Evolutionary conservation across 2,797 vertebrate genomes (phyloP).

Genomic region (Takifugu ocellatus): DNA sequence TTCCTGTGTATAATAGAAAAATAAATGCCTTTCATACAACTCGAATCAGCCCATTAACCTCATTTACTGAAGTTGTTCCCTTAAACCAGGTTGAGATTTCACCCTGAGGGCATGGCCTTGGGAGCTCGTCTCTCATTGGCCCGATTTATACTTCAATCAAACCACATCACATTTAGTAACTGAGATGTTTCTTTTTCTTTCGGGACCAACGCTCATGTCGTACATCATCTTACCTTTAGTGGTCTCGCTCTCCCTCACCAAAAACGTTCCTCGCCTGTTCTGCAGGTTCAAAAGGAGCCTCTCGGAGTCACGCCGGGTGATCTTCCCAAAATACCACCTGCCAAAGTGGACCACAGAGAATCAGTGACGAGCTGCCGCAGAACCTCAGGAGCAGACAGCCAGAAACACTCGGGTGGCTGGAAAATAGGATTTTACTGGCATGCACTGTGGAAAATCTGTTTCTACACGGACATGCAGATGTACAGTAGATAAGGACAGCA

Average conservation of each 20-base stretch:
- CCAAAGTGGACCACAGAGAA: constrained; percentile 54
- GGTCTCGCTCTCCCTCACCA: constrained; percentile 95
- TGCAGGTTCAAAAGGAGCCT: constrained; percentile 88
- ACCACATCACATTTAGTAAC: too few relatives aligned
- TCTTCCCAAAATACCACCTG: constrained; percentile 98
- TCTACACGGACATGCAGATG: constrained; percentile 8
- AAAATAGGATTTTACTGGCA: too few relatives aligned
- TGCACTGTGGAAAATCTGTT: background rate
- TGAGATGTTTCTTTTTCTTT: background rate
- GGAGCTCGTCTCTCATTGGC: too few relatives aligned
- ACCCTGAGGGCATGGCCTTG: too few relatives aligned
- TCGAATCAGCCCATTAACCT: too few relatives aligned
- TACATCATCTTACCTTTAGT: constrained; percentile 84
- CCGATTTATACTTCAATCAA: too few relatives aligned
- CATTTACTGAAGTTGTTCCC: too few relatives aligned
- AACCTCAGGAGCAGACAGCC: constrained; percentile 25
- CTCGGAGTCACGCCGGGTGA: constrained; percentile 93
- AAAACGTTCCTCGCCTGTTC: constrained; percentile 91
- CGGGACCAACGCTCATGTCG: background rate
- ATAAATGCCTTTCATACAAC: too few relatives aligned
- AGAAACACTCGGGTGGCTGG: constrained; percentile 8
- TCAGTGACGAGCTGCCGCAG: constrained; percentile 37
- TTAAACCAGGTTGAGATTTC: too few relatives aligned
- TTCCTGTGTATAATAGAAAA: too few relatives aligned
- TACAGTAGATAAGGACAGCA: background rate